These are phyloP conservation scores for Laupala kohalensis DNA, from an alignment of 1,140 invertebrate species.

Conservation along the genomic window DNA sequence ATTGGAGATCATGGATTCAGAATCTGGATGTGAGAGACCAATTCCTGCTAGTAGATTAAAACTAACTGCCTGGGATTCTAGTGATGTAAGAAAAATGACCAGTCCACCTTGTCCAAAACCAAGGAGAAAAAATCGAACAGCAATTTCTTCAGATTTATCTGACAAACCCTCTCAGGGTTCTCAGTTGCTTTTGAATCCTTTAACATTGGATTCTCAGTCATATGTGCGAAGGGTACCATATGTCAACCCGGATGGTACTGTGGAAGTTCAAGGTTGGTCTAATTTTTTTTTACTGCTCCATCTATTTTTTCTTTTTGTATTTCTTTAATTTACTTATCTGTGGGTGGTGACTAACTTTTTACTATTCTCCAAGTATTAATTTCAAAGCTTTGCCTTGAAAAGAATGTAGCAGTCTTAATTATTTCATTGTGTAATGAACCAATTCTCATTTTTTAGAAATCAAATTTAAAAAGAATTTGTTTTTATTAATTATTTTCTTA, in stretches of 20 bases:
- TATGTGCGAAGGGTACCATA: not conserved
- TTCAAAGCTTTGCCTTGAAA: no score
- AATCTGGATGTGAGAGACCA: not conserved
- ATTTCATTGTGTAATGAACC: no score
- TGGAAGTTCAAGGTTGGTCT: constrained; percentile 10
- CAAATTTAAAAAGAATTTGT: no score
- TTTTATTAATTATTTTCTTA: no score
- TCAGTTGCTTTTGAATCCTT: constrained; percentile 3
- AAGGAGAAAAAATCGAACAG: not conserved
- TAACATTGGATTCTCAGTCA: not conserved
- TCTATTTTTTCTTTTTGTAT: no score
- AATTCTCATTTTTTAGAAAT: no score
- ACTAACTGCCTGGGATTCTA: not conserved
- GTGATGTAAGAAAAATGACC: not conserved
- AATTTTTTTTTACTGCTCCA: no score
- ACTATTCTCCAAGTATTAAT: no score
- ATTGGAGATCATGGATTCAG: not conserved
- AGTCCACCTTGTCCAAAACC: constrained; percentile 1
- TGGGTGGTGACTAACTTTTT: not conserved
- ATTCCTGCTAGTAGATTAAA: not conserved
- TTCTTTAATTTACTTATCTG: not conserved
- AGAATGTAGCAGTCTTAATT: no score
- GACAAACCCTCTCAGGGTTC: not conserved
- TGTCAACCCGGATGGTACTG: constrained; percentile 5
- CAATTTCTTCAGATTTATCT: not conserved